Evolutionary conservation across 2,113 vertebrate species (phyloP).

Genomic region (Prionailurus bengalensis): DNA sequence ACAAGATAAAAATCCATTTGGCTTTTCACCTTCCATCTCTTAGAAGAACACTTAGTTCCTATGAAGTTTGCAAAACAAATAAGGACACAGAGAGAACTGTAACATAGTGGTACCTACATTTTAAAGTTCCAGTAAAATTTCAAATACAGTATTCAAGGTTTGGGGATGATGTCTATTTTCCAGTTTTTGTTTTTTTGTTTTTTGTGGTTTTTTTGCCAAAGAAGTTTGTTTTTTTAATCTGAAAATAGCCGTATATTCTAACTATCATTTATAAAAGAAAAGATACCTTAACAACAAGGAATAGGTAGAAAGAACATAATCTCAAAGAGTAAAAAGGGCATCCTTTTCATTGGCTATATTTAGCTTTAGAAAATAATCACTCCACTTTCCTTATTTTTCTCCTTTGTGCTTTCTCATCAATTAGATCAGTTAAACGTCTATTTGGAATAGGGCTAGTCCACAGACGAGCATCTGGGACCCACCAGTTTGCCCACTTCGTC

Average conservation of each 20-base stretch:
- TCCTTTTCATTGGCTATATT: not conserved
- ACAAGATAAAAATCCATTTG: constrained; percentile 27
- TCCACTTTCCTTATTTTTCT: not conserved
- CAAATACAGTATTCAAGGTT: not conserved
- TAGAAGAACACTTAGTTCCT: not conserved
- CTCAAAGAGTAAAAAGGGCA: not conserved
- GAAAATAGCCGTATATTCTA: not conserved
- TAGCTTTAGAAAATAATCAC: not conserved
- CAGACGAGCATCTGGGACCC: not conserved
- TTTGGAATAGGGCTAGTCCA: not conserved
- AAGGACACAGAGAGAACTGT: not conserved
- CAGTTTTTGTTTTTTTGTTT: not conserved
- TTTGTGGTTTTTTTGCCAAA: constrained; percentile 6
- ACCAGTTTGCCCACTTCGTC: not conserved
- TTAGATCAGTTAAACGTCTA: not conserved
- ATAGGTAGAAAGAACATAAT: not conserved
- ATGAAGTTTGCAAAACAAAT: constrained; percentile 10
- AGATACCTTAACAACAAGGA: not conserved
- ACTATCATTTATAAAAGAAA: not conserved
- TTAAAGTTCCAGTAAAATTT: not conserved
- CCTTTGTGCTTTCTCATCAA: not conserved
- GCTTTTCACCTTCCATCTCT: not conserved
- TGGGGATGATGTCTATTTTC: not conserved
- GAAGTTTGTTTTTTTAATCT: not conserved
- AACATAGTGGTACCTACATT: not conserved